Evolutionary conservation across 2,113 vertebrate genomes (phyloP).

Genomic region (Romanogobio albipinnatus): DNA sequence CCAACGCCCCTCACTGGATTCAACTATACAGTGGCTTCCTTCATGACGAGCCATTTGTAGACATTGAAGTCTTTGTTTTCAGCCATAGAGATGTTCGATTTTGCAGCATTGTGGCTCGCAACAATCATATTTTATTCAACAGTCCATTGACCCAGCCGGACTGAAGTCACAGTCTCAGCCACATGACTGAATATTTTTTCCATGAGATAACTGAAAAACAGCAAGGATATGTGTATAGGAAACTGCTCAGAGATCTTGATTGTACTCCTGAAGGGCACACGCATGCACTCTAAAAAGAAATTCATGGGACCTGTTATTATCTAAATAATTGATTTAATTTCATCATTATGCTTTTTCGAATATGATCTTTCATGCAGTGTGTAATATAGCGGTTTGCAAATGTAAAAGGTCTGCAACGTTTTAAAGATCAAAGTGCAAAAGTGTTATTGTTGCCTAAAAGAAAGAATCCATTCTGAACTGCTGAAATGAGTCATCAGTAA

Average conservation of each 20-base stretch:
- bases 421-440: no score
- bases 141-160: slow-evolving; percentile 57
- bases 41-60: slow-evolving; percentile 59
- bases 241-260: background rate
- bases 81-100: slow-evolving; percentile 55
- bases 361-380: no score
- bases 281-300: background rate
- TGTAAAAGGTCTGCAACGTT: no score
- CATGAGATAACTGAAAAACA: slow-evolving; percentile 65
- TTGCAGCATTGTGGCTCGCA: slow-evolving; percentile 57
- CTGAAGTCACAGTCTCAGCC: slow-evolving; percentile 57
- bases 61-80: slow-evolving; percentile 77
- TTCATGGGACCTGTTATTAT: background rate
- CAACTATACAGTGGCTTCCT: slow-evolving; percentile 73
- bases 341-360: no score
- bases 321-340: no score
- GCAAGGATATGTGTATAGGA: slow-evolving; percentile 30
- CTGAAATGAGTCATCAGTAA: no score
- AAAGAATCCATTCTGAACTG: no score
- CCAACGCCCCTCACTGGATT: slow-evolving; percentile 64
- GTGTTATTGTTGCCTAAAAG: no score
- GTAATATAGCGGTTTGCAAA: no score
- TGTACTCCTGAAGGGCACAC: background rate
- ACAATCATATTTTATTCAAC: slow-evolving; percentile 79
- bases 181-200: slow-evolving; percentile 61